A percentile compares a stretch with the other conserved stretches of the same genome.
These are phyloP conservation scores for Arrhopalites spinosus DNA, from an alignment of 2,888 invertebrate species.

Conservation along the genomic window DNA sequence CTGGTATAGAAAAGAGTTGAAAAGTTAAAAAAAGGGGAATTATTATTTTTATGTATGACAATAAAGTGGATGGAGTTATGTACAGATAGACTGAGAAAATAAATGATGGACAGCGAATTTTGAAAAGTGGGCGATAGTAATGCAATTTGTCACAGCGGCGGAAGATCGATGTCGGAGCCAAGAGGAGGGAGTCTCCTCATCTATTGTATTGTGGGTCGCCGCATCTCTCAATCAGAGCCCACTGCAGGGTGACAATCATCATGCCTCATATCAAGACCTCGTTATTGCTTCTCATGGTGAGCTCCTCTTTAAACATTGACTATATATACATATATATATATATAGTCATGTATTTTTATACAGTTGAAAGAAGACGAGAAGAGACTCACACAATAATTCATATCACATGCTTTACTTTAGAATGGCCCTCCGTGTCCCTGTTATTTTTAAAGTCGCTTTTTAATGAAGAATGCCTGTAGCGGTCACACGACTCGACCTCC, in stretches of 20 bases:
- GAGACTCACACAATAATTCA: constrained; percentile 4
- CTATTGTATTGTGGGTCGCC: constrained; percentile 41
- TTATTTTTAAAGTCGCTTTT: constrained; percentile 49
- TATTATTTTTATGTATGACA: not conserved
- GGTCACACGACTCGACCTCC: constrained; percentile 50
- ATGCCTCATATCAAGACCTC: constrained; percentile 43
- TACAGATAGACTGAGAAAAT: not conserved
- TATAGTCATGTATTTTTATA: too few relatives aligned
- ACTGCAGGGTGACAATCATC: constrained; percentile 46
- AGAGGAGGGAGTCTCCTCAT: constrained; percentile 33
- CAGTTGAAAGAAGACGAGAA: not conserved
- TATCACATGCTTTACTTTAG: not conserved
- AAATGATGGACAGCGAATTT: constrained; percentile 23
- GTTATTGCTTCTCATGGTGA: constrained; percentile 45
- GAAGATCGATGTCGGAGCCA: constrained; percentile 36
- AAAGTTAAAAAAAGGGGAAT: not conserved
- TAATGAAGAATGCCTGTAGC: constrained; percentile 49
- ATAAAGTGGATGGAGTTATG: not conserved
- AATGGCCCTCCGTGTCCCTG: constrained; percentile 32
- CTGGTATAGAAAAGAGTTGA: constrained; percentile 4
- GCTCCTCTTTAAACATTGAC: constrained; percentile 10
- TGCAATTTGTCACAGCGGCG: constrained; percentile 44
- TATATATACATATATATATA: not conserved
- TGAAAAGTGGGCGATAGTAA: constrained; percentile 44
- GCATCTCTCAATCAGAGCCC: constrained; percentile 42